Conservation (phyloP, 2,888 invertebrate genomes). For the Xanthia icteritia region DNA sequence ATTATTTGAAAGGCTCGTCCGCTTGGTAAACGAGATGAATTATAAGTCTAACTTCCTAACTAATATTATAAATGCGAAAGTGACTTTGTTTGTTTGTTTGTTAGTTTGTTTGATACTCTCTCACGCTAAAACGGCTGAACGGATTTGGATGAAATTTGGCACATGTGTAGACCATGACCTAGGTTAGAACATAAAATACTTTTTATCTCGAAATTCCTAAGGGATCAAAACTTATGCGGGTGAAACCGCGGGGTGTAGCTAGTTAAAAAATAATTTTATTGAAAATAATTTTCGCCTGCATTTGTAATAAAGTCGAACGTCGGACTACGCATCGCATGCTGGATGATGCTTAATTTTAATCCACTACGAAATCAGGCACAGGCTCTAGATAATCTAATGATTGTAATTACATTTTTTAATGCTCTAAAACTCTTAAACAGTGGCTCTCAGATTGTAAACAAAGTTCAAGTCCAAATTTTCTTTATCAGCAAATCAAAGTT, state of each 20-base stretch:
- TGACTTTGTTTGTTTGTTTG: too few species aligned
- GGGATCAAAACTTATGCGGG: too few species aligned
- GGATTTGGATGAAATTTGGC: too few species aligned
- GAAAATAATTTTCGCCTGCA: not conserved
- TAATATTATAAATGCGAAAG: too few species aligned
- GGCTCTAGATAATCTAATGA: not conserved
- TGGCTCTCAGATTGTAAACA: not conserved
- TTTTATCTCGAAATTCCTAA: too few species aligned
- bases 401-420: not conserved
- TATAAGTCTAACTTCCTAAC: not conserved
- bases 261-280: not conserved
- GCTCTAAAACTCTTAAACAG: not conserved
- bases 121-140: too few species aligned
- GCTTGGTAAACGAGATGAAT: not conserved
- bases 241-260: too few species aligned
- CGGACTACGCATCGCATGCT: not conserved
- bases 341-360: not conserved
- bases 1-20: not conserved
- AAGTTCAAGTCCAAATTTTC: too few species aligned
- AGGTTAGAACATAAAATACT: too few species aligned
- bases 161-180: too few species aligned
- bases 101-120: too few species aligned
- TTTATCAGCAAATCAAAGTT: too few species aligned
- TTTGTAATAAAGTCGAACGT: not conserved
- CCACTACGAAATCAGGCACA: not conserved